Conservation (phyloP, 2,797 vertebrate genomes). For the Rhadinocentrus ornatus region DNA sequence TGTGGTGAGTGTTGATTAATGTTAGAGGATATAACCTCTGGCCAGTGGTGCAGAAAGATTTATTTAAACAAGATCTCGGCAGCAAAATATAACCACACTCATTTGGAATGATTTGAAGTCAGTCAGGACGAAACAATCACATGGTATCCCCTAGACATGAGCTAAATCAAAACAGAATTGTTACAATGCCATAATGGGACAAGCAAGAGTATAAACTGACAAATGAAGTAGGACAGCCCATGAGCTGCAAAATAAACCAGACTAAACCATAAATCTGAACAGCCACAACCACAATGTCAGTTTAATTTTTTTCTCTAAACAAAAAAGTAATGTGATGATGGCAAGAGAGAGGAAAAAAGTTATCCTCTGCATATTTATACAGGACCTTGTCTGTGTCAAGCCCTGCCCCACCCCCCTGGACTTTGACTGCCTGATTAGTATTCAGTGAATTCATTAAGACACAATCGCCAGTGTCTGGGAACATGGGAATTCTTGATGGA, state of each 20-base stretch:
- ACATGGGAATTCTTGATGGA: conserved; percentile 75
- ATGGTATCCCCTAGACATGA: conserved; percentile 39
- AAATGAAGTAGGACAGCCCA: conserved; percentile 32
- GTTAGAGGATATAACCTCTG: conserved; percentile 64
- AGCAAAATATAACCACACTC: conserved; percentile 36
- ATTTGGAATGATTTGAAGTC: conserved; percentile 44
- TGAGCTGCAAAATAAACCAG: background rate
- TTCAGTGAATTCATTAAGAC: conserved; percentile 83
- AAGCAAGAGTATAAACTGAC: conserved; percentile 48
- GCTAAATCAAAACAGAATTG: conserved; percentile 52
- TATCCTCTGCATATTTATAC: conserved; percentile 62
- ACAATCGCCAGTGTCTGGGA: conserved; percentile 79
- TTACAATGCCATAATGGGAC: conserved; percentile 50
- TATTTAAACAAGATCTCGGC: conserved; percentile 53
- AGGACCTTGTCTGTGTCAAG: conserved; percentile 56
- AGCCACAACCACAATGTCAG: conserved; percentile 29
- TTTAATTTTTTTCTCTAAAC: conserved; percentile 23
- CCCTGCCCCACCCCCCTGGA: conserved; percentile 71
- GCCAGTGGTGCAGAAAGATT: conserved; percentile 67
- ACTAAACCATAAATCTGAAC: conserved; percentile 14
- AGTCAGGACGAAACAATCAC: conserved; percentile 44
- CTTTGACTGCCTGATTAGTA: conserved; percentile 80
- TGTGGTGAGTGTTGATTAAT: conserved; percentile 77
- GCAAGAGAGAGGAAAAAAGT: background rate
- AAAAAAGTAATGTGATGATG: conserved; percentile 42